Evolutionary conservation across 1,140 invertebrate species (phyloP).

Genomic region (Thalassaphorura encarpata): DNA sequence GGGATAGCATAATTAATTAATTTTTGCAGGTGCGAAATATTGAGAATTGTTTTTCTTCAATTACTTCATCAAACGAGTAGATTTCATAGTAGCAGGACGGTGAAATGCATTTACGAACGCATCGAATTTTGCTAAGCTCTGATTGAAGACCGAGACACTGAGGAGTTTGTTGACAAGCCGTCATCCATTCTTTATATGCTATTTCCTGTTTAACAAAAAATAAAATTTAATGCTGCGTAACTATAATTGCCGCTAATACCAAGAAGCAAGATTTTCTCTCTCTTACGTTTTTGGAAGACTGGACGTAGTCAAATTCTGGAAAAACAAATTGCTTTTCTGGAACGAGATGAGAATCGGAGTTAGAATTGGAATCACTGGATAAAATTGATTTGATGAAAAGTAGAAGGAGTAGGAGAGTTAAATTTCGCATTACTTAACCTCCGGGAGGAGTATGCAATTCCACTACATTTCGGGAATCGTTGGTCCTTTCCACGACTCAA

Average conservation of each 20-base stretch:
- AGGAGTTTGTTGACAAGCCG: slow-evolving; percentile 30
- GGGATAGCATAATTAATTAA: background rate
- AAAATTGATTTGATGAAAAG: too few relatives aligned
- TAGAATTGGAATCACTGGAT: too few relatives aligned
- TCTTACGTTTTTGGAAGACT: slow-evolving; percentile 29
- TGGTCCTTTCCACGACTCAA: too few relatives aligned
- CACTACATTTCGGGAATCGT: too few relatives aligned
- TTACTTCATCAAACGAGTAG: slow-evolving; percentile 33
- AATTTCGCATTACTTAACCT: too few relatives aligned
- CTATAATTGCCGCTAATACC: background rate
- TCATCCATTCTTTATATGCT: slow-evolving; percentile 27
- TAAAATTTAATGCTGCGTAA: background rate
- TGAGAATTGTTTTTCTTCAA: background rate
- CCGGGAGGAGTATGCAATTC: too few relatives aligned
- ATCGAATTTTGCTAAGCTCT: slow-evolving; percentile 28
- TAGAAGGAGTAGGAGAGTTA: too few relatives aligned
- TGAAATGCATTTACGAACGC: slow-evolving; percentile 32
- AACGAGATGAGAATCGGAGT: too few relatives aligned
- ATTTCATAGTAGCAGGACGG: slow-evolving; percentile 32
- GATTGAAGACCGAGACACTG: slow-evolving; percentile 20
- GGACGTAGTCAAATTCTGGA: slow-evolving; percentile 31
- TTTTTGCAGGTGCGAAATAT: background rate
- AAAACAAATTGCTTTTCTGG: too few relatives aligned
- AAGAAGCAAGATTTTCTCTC: background rate
- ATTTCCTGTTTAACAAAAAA: slow-evolving; percentile 21